Percentiles rank a stretch among this genome's conserved stretches.
phyloP scores from a whole-genome alignment of 2,113 vertebrate species.

The Phocoena phocoena region DNA sequence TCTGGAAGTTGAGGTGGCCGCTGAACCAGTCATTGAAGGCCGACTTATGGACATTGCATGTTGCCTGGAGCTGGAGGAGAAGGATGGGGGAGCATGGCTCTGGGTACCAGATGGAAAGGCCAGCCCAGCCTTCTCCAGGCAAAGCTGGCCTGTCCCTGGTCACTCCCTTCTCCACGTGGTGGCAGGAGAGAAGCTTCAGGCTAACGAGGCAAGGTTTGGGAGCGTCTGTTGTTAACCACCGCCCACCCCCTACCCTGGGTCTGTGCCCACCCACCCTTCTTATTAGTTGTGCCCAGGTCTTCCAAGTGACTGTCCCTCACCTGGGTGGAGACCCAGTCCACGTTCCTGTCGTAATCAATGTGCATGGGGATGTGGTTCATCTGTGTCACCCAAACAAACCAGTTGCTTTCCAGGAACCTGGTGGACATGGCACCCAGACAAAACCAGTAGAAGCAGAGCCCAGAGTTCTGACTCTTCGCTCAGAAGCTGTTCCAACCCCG shows the following conservation, averaged over 20 bases:
- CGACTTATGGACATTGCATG: conserved; percentile 88
- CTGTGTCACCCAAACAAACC: conserved; percentile 99
- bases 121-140: background rate
- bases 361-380: conserved; percentile 98
- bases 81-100: background rate
- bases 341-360: conserved; percentile 86
- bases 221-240: background rate
- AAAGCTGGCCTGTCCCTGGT: background rate
- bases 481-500: background rate
- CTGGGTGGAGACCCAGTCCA: conserved; percentile 89
- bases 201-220: background rate
- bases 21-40: conserved; percentile 92
- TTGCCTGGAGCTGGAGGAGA: conserved; percentile 86
- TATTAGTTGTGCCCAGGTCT: background rate
- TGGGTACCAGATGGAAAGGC: background rate
- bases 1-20: conserved; percentile 92
- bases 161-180: background rate
- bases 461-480: background rate
- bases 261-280: background rate
- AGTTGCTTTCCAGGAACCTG: conserved; percentile 97
- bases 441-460: background rate
- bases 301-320: conserved; percentile 68
- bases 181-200: background rate
- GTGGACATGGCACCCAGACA: conserved; percentile 53
- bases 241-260: background rate